Percentiles rank a stretch among this genome's conserved stretches.
These are phyloP conservation scores for Drosophila serrata DNA, from an alignment of 1,140 invertebrate genomes.

Conservation along the genomic window DNA sequence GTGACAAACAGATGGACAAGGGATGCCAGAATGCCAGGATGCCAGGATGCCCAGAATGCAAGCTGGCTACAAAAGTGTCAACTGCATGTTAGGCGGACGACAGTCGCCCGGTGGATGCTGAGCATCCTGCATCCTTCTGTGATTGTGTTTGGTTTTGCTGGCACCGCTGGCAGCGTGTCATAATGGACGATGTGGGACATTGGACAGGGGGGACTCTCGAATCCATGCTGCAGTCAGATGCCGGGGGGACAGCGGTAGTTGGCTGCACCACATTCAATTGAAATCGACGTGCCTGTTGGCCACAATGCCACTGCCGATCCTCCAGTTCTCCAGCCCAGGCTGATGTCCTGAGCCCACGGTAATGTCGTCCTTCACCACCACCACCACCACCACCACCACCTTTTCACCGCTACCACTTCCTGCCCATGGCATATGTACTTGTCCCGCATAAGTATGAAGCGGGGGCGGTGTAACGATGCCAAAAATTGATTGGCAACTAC, in stretches of 20 bases:
- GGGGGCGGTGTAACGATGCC: constrained; percentile 52
- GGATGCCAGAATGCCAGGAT: constrained; percentile 28
- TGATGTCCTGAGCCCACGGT: constrained; percentile 28
- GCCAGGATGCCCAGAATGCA: constrained; percentile 11
- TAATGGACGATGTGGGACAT: constrained; percentile 58
- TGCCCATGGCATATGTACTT: background rate
- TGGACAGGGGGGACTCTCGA: constrained; percentile 25
- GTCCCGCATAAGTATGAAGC: constrained; percentile 46
- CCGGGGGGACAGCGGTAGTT: constrained; percentile 50
- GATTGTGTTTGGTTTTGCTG: constrained; percentile 79
- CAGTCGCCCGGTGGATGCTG: constrained; percentile 8
- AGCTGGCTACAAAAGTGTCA: constrained; percentile 68
- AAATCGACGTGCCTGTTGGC: constrained; percentile 79
- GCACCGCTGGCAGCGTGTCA: constrained; percentile 70
- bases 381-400: no score
- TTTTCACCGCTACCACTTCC: background rate
- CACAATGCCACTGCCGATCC: constrained; percentile 71
- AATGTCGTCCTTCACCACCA: constrained; percentile 1
- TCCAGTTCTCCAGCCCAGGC: constrained; percentile 2
- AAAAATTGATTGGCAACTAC: constrained; percentile 81
- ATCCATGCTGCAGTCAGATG: constrained; percentile 12
- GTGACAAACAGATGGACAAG: constrained; percentile 73
- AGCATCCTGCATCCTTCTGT: constrained; percentile 56
- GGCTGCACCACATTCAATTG: constrained; percentile 79
- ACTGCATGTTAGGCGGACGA: constrained; percentile 66